Conservation (phyloP, 1,140 invertebrate genomes). For the Laupala kohalensis region DNA sequence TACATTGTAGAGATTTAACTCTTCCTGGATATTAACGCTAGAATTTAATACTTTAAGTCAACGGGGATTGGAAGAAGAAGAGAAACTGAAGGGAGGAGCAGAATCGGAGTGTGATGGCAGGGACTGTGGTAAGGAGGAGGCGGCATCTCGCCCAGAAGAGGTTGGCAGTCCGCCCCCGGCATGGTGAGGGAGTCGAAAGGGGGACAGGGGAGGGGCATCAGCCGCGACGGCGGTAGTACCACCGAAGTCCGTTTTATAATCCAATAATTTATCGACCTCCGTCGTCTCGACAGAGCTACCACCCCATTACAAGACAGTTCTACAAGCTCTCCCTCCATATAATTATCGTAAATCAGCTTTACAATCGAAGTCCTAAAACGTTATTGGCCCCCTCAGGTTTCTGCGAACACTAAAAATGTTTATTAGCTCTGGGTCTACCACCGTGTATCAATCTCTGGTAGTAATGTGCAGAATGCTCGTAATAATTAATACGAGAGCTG, state of each 20-base stretch:
- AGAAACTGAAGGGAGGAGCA: no score
- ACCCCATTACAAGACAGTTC: not conserved
- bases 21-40: no score
- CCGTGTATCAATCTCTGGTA: not conserved
- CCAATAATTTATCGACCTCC: not conserved
- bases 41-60: no score
- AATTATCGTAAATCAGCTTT: not conserved
- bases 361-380: not conserved
- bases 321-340: not conserved
- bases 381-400: not conserved
- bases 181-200: no score
- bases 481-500: not conserved
- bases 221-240: not conserved
- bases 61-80: no score
- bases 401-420: not conserved
- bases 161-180: no score
- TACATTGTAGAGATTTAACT: no score
- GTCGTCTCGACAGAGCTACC: not conserved
- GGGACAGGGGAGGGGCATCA: no score
- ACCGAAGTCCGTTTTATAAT: not conserved
- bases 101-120: no score
- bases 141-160: no score
- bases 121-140: not conserved
- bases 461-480: not conserved
- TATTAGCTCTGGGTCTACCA: not conserved